Percentiles rank a stretch among this genome's conserved stretches.
Evolutionary conservation across 2,888 invertebrate genomes (phyloP).

Genomic region (Eristalinus sepulchralis): DNA sequence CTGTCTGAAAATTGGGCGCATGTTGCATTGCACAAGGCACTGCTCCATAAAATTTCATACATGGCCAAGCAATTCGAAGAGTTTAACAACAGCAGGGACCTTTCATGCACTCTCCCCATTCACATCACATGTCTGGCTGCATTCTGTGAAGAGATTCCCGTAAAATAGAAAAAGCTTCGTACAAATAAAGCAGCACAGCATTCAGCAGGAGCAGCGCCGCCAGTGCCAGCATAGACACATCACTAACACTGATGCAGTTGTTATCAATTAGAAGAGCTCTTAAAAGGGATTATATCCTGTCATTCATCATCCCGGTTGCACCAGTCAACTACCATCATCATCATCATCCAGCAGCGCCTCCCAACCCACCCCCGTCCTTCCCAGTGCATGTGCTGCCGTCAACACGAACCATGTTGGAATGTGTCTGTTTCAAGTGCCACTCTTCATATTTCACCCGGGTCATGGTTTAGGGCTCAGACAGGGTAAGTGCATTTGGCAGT

Average conservation of each 20-base stretch:
- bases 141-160: slow-evolving; percentile 60
- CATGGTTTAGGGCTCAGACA: slow-evolving; percentile 70
- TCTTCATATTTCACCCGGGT: slow-evolving; percentile 69
- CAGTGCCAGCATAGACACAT: slow-evolving; percentile 1
- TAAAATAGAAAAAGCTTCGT: slow-evolving; percentile 33
- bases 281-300: slow-evolving; percentile 69
- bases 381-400: not conserved
- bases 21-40: slow-evolving; percentile 51
- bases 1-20: slow-evolving; percentile 51
- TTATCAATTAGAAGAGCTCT: slow-evolving; percentile 71
- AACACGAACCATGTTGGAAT: slow-evolving; percentile 52
- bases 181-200: slow-evolving; percentile 12
- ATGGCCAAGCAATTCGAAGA: slow-evolving; percentile 56
- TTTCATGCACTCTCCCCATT: slow-evolving; percentile 8
- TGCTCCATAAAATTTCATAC: slow-evolving; percentile 64
- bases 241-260: slow-evolving; percentile 52
- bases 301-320: slow-evolving; percentile 68
- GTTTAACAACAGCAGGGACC: slow-evolving; percentile 30
- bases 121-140: slow-evolving; percentile 47
- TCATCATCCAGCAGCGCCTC: not conserved
- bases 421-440: slow-evolving; percentile 70
- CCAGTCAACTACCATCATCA: slow-evolving; percentile 55
- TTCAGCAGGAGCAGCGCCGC: too few species aligned
- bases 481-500: slow-evolving; percentile 67
- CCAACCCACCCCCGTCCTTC: not conserved